phyloP scores from a whole-genome alignment of 2,888 invertebrate genomes.

The Amphimallon solstitiale region DNA sequence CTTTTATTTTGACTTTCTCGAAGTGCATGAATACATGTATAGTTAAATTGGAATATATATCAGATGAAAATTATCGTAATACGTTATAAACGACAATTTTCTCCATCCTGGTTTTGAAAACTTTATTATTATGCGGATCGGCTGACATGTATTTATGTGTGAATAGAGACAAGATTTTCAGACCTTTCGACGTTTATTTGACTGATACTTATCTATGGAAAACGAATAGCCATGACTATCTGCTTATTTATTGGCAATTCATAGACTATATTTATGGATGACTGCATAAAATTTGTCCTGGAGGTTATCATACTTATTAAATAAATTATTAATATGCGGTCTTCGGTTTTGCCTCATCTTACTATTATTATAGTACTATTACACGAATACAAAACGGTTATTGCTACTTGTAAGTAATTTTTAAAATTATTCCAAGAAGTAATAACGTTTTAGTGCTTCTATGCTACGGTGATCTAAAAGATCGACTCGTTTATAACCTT shows the following conservation, averaged over 20 bases:
- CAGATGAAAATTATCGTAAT: not conserved
- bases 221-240: constrained; percentile 10
- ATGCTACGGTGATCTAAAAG: not conserved
- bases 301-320: constrained; percentile 8
- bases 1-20: not conserved
- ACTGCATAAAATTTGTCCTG: constrained; percentile 14
- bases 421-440: not conserved
- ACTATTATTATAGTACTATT: constrained; percentile 5
- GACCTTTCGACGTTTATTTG: constrained; percentile 10
- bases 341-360: constrained; percentile 4
- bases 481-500: not conserved
- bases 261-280: not conserved
- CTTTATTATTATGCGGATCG: constrained; percentile 19
- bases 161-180: constrained; percentile 10
- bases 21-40: not conserved
- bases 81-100: not conserved
- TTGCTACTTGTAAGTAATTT: constrained; percentile 17
- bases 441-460: constrained; percentile 14
- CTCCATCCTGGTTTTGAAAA: constrained; percentile 6
- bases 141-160: constrained; percentile 1
- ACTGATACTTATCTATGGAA: constrained; percentile 11
- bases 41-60: not conserved
- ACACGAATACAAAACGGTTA: not conserved
- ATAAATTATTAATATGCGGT: constrained; percentile 23
- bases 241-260: constrained; percentile 16